Conservation (phyloP, 1,140 invertebrate genomes). For the Dendrolimus punctatus region DNA sequence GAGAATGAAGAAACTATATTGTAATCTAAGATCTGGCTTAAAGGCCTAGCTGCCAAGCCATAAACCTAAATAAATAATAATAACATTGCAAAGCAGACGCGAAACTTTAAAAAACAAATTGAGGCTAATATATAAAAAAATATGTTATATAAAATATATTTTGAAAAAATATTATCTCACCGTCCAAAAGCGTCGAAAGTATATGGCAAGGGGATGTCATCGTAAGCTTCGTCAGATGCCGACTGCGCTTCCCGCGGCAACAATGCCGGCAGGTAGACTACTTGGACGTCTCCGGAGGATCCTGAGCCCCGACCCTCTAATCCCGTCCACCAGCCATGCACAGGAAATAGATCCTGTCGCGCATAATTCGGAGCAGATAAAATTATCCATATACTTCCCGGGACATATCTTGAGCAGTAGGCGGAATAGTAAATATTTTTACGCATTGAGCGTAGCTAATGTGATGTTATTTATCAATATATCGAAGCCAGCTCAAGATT, state of each 20-base stretch:
- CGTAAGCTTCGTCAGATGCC: slow-evolving; percentile 17
- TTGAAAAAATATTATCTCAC: slow-evolving; percentile 22
- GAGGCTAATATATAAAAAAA: no score
- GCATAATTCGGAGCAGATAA: not conserved
- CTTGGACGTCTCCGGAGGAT: slow-evolving; percentile 39
- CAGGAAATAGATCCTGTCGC: slow-evolving; percentile 31
- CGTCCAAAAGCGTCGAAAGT: slow-evolving; percentile 67
- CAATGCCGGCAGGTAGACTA: slow-evolving; percentile 62
- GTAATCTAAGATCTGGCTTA: no score
- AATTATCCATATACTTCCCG: slow-evolving; percentile 3
- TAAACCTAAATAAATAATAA: no score
- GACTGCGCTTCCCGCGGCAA: slow-evolving; percentile 57
- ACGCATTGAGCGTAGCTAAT: no score
- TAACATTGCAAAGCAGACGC: no score
- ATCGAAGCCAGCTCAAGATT: no score
- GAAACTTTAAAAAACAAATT: no score
- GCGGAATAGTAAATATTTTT: no score
- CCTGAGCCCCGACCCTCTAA: slow-evolving; percentile 2
- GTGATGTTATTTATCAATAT: no score
- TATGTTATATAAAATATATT: not conserved
- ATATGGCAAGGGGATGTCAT: slow-evolving; percentile 56
- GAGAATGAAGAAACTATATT: no score
- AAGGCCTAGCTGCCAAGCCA: no score
- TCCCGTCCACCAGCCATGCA: slow-evolving; percentile 37
- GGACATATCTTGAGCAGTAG: no score